These are phyloP conservation scores for Halocynthia aurantium DNA, from an alignment of 23 tunicate genomes.

Conservation along the genomic window DNA sequence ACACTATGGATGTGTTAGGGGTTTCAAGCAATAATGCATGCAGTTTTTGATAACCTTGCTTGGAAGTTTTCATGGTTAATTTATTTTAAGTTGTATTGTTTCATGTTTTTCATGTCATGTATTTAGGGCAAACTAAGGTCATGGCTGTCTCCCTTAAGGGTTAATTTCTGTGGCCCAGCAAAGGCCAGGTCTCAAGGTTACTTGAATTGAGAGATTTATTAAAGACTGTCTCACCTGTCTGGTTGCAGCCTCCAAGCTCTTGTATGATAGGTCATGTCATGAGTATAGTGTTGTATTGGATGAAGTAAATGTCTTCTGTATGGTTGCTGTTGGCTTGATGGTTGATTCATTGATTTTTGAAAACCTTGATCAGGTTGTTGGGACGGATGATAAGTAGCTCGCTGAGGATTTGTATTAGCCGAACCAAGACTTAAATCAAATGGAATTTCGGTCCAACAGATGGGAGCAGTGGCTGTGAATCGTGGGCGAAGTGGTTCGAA, in stretches of 20 bases:
- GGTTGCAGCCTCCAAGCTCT: conserved; percentile 17
- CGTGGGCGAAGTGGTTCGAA: conserved; percentile 9
- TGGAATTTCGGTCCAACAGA: conserved; percentile 13
- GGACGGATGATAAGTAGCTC: background rate
- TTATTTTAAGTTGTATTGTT: too few species aligned
- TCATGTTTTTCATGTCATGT: too few species aligned
- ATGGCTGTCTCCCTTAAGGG: background rate
- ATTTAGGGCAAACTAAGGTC: too few species aligned
- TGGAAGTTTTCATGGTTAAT: too few species aligned
- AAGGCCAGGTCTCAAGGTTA: background rate
- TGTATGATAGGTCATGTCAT: background rate
- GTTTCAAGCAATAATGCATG: too few species aligned
- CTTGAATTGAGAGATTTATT: background rate
- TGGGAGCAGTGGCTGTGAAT: conserved; percentile 21
- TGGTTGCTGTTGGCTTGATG: conserved; percentile 6
- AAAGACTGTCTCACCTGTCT: background rate
- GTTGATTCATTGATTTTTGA: background rate
- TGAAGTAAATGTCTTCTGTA: conserved; percentile 17
- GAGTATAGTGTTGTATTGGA: conserved; percentile 18
- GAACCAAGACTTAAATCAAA: background rate
- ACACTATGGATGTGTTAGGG: too few species aligned
- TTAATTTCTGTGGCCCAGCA: background rate
- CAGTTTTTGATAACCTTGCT: too few species aligned
- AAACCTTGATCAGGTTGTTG: conserved; percentile 5
- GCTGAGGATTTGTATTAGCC: background rate